Conservation (phyloP, 1,140 invertebrate genomes). For the Vollenhovia emeryi region DNA sequence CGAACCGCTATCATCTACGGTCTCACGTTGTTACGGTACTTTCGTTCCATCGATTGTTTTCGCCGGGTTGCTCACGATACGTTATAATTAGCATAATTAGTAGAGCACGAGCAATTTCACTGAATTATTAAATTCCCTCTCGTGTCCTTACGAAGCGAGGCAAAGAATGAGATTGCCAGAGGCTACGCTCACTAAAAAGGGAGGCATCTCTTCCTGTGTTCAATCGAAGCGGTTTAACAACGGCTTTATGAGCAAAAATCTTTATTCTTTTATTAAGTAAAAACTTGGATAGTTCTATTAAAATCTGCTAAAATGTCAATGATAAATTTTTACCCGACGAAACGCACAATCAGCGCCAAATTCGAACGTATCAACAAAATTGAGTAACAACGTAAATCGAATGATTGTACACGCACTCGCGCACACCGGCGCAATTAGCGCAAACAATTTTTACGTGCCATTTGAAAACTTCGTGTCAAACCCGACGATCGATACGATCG, state of each 20-base stretch:
- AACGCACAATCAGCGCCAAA: background rate
- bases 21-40: background rate
- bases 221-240: background rate
- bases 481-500: background rate
- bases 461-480: background rate
- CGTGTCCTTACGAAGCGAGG: background rate
- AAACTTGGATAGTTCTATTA: background rate
- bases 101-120: constrained; percentile 38
- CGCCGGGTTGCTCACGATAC: background rate
- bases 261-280: background rate
- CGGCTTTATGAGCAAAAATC: background rate
- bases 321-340: background rate
- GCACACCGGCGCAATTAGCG: background rate
- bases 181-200: background rate
- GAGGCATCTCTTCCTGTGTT: background rate
- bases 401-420: background rate
- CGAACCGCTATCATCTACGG: background rate
- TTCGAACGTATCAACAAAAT: background rate
- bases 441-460: background rate
- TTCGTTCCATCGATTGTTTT: constrained; percentile 25
- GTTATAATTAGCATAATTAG: constrained; percentile 29
- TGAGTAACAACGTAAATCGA: background rate
- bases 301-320: background rate
- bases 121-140: constrained; percentile 13
- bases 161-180: background rate